Evolutionary conservation across 2,113 vertebrate genomes (phyloP).

Genomic region (Apodemus sylvaticus): DNA sequence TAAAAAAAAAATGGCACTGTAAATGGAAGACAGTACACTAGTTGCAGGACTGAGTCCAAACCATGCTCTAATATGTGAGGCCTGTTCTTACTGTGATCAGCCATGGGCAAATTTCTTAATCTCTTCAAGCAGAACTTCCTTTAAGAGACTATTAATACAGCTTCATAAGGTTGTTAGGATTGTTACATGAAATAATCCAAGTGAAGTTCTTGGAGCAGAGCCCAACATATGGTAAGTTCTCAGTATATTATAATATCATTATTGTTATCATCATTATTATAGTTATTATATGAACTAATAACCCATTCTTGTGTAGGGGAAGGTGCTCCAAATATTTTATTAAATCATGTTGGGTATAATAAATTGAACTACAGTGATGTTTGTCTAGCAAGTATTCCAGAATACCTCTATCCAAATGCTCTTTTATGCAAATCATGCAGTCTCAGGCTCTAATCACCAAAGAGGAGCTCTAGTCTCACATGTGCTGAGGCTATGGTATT

Average conservation of each 20-base stretch:
- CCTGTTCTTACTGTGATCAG: background rate
- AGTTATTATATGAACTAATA: background rate
- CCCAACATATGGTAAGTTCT: background rate
- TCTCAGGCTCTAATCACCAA: background rate
- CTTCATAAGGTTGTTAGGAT: background rate
- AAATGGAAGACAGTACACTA: background rate
- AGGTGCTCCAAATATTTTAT: background rate
- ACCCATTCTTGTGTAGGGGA: background rate
- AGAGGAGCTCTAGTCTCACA: background rate
- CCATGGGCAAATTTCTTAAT: background rate
- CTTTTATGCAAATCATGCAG: background rate
- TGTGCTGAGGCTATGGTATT: background rate
- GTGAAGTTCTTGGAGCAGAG: background rate
- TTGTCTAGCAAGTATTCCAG: background rate
- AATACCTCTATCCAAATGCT: background rate
- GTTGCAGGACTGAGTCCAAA: background rate
- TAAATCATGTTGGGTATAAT: background rate
- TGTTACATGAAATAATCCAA: conserved; percentile 42
- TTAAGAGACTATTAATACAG: conserved; percentile 5
- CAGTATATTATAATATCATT: background rate
- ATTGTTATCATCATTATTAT: background rate
- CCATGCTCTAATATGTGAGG: background rate
- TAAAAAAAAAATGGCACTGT: conserved; percentile 28
- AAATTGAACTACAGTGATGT: conserved; percentile 13
- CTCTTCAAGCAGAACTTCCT: conserved; percentile 24